phyloP scores from a whole-genome alignment of 2,888 invertebrate genomes.

The Macroteleia sp. region DNA sequence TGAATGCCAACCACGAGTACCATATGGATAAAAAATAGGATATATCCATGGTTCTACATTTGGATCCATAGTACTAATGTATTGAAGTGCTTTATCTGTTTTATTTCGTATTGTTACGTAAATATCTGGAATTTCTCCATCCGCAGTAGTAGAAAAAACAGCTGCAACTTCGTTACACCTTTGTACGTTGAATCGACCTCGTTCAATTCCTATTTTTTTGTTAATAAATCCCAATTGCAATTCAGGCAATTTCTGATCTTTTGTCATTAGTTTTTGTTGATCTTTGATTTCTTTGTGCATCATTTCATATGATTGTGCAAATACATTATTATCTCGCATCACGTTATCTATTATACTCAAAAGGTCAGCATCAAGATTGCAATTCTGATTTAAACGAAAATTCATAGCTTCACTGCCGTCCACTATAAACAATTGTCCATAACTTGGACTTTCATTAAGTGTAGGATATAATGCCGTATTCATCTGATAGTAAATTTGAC shows the following conservation, averaged over 20 bases:
- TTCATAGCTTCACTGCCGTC: background rate
- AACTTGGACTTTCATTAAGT: background rate
- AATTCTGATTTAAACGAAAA: background rate
- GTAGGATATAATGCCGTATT: background rate
- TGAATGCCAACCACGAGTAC: too few relatives aligned
- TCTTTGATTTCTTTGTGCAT: too few relatives aligned
- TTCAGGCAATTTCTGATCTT: background rate
- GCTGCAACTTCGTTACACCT: constrained; percentile 5
- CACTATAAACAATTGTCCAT: constrained; percentile 1
- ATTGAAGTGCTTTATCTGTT: too few relatives aligned
- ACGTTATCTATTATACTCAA: background rate
- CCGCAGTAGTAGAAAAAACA: background rate
- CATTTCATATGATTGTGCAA: too few relatives aligned
- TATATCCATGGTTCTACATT: too few relatives aligned
- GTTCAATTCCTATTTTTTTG: constrained; percentile 4
- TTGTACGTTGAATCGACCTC: constrained; percentile 7
- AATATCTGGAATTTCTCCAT: constrained; percentile 6
- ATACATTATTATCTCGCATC: too few relatives aligned
- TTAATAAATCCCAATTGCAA: background rate
- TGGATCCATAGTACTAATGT: too few relatives aligned
- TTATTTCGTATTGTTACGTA: constrained; percentile 1
- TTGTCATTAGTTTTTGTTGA: background rate
- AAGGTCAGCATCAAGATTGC: background rate
- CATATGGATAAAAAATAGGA: too few relatives aligned
- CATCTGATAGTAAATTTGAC: constrained; percentile 4